phyloP scores from a whole-genome alignment of 2,113 vertebrate species.

The Dipodomys spectabilis region DNA sequence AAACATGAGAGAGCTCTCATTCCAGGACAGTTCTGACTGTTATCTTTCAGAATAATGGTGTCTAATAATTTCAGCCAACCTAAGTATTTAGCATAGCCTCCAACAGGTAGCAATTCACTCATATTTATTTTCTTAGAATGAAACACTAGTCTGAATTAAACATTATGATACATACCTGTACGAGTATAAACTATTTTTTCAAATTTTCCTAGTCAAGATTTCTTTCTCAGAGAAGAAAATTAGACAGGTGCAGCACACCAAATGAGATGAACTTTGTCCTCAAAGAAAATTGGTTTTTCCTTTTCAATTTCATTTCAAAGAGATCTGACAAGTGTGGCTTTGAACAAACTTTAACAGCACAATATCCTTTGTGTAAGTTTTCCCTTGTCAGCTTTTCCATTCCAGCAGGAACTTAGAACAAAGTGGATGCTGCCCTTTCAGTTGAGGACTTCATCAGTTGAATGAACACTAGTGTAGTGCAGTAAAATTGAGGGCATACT shows the following conservation, averaged over 20 bases:
- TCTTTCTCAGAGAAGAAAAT: slow-evolving; percentile 85
- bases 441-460: slow-evolving; percentile 89
- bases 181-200: slow-evolving; percentile 82
- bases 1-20: slow-evolving; percentile 42
- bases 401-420: slow-evolving; percentile 89
- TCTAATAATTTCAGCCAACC: slow-evolving; percentile 74
- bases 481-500: slow-evolving; percentile 90
- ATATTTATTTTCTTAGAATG: slow-evolving; percentile 77
- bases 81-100: slow-evolving; percentile 74
- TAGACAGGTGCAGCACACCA: slow-evolving; percentile 88
- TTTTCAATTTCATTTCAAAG: slow-evolving; percentile 92
- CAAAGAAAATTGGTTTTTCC: slow-evolving; percentile 91
- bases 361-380: slow-evolving; percentile 90
- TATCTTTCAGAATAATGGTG: slow-evolving; percentile 61
- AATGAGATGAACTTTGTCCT: slow-evolving; percentile 91
- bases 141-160: slow-evolving; percentile 79
- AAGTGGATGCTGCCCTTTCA: slow-evolving; percentile 88
- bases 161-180: slow-evolving; percentile 76
- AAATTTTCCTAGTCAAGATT: slow-evolving; percentile 86
- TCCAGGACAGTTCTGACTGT: slow-evolving; percentile 29
- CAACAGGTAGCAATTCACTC: slow-evolving; percentile 72
- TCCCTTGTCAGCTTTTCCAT: slow-evolving; percentile 89
- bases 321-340: slow-evolving; percentile 90
- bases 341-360: slow-evolving; percentile 91
- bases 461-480: slow-evolving; percentile 84